A percentile compares a stretch with the other conserved stretches of the same genome.
These are phyloP conservation scores for Drosophila falleni DNA, from an alignment of 2,888 invertebrate genomes.

Conservation along the genomic window DNA sequence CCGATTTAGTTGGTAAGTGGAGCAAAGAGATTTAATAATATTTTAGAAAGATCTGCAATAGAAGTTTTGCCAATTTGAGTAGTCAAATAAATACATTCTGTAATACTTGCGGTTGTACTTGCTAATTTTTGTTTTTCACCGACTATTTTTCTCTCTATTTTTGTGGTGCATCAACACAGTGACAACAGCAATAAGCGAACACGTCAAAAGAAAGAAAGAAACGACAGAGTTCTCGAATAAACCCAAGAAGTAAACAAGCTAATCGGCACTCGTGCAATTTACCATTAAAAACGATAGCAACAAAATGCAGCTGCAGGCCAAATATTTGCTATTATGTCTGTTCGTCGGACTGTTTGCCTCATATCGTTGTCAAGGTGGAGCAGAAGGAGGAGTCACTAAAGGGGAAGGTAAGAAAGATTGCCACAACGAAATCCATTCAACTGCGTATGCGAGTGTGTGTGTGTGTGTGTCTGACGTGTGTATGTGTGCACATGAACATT, in stretches of 20 bases:
- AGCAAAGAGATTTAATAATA: slow-evolving; percentile 10
- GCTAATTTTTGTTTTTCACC: slow-evolving; percentile 50
- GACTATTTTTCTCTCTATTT: slow-evolving; percentile 5
- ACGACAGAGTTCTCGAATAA: slow-evolving; percentile 36
- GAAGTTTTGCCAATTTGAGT: background rate
- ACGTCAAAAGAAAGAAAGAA: slow-evolving; percentile 43
- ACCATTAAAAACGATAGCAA: slow-evolving; percentile 18
- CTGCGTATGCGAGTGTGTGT: slow-evolving; percentile 4
- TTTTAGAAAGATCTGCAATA: background rate
- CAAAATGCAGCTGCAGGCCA: slow-evolving; percentile 79
- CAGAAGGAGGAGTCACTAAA: background rate
- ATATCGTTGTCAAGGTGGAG: slow-evolving; percentile 59
- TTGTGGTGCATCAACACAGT: slow-evolving; percentile 21
- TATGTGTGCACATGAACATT: slow-evolving; percentile 10
- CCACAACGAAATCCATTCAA: slow-evolving; percentile 49
- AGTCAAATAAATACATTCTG: background rate
- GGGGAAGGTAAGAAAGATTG: slow-evolving; percentile 59
- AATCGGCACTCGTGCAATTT: slow-evolving; percentile 40
- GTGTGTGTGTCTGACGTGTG: background rate
- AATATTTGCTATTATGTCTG: slow-evolving; percentile 74
- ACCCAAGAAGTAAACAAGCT: slow-evolving; percentile 49
- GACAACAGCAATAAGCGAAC: slow-evolving; percentile 31
- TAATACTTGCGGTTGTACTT: background rate
- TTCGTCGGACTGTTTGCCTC: slow-evolving; percentile 77
- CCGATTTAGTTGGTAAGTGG: slow-evolving; percentile 53